Conservation (phyloP, 2,113 vertebrate genomes). For the Odocoileus hemionus region DNA sequence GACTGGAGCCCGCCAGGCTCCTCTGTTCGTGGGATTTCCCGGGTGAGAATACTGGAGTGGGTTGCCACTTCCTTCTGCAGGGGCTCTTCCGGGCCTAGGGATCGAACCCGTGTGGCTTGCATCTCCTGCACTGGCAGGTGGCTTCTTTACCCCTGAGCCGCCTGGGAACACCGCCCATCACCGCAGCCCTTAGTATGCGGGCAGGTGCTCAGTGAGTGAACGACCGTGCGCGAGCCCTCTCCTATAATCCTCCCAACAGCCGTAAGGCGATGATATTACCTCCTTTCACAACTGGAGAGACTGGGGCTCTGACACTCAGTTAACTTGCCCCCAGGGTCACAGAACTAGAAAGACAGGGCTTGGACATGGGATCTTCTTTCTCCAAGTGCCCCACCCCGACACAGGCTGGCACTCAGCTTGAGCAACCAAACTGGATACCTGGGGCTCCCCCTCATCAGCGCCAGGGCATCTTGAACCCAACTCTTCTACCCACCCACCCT, state of each 20-base stretch:
- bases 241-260: accelerated
- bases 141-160: neutral
- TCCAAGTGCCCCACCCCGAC: accelerated
- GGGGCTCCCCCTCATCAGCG: neutral
- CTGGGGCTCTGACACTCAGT: neutral
- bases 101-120: accelerated
- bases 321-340: too few relatives aligned
- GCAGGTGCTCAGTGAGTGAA: neutral
- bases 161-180: neutral
- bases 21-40: neutral
- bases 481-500: neutral
- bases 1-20: neutral
- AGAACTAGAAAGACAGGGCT: neutral
- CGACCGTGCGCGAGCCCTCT: accelerated
- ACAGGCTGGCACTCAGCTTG: neutral
- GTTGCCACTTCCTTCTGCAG: neutral
- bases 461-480: too few relatives aligned
- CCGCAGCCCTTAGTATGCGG: neutral
- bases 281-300: neutral
- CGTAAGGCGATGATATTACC: accelerated
- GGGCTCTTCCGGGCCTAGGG: neutral
- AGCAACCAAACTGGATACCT: neutral
- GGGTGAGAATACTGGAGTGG: neutral
- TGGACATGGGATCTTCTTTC: too few relatives aligned
- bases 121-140: neutral